Conservation (phyloP, 2,888 invertebrate genomes). For the Nasonia oneida region DNA sequence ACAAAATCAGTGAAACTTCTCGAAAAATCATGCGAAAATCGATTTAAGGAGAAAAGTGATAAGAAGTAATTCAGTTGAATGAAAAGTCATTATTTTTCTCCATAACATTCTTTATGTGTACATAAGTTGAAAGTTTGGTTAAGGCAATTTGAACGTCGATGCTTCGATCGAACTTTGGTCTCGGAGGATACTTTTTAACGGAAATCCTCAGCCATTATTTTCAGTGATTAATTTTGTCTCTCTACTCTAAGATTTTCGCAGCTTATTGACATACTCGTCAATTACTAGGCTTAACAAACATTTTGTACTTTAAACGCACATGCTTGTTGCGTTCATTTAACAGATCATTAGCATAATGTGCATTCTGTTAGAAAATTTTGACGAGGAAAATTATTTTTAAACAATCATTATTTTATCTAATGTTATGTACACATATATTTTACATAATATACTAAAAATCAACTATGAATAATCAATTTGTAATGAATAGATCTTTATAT, state of each 20-base stretch:
- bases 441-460: slow-evolving; percentile 41
- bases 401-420: slow-evolving; percentile 28
- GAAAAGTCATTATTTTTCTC: slow-evolving; percentile 46
- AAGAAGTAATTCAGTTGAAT: slow-evolving; percentile 39
- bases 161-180: slow-evolving; percentile 55
- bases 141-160: slow-evolving; percentile 52
- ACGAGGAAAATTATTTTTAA: slow-evolving; percentile 25
- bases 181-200: slow-evolving; percentile 18
- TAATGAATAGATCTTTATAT: slow-evolving; percentile 46
- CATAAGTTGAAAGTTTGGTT: slow-evolving; percentile 48
- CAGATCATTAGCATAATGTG: slow-evolving; percentile 25
- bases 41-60: slow-evolving; percentile 21
- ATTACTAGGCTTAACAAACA: slow-evolving; percentile 49
- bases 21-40: background rate
- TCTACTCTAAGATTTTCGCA: slow-evolving; percentile 38
- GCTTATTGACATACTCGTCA: slow-evolving; percentile 24
- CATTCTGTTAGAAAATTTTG: slow-evolving; percentile 37
- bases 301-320: slow-evolving; percentile 54
- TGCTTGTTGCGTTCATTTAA: slow-evolving; percentile 33
- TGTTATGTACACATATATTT: slow-evolving; percentile 39
- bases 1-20: slow-evolving; percentile 28
- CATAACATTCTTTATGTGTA: slow-evolving; percentile 58
- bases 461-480: slow-evolving; percentile 31
- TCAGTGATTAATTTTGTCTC: slow-evolving; percentile 41
- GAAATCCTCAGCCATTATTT: slow-evolving; percentile 41